These are phyloP conservation scores for Selene dorsalis DNA, from an alignment of 2,797 vertebrate species.

Conservation along the genomic window DNA sequence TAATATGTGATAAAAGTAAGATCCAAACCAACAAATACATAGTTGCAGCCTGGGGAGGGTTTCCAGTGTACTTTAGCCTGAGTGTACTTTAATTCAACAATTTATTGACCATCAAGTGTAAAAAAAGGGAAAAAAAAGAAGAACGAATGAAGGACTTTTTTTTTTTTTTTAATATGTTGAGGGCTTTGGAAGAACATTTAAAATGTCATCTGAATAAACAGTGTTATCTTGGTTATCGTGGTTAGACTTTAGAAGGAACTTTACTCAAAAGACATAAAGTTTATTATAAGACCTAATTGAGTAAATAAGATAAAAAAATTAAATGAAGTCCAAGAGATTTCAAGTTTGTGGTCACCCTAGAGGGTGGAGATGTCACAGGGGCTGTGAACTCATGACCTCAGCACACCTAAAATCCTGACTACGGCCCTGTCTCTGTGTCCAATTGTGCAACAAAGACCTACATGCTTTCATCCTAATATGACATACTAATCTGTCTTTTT, in stretches of 20 bases:
- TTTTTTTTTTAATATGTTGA: neutral
- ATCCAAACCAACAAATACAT: too few species aligned
- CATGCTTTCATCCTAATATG: slow-evolving; percentile 22
- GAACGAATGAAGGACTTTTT: neutral
- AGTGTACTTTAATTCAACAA: neutral
- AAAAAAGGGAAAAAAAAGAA: neutral
- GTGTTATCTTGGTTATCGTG: too few species aligned
- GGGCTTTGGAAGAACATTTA: neutral
- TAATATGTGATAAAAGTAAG: too few species aligned
- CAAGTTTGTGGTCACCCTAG: fast-evolving
- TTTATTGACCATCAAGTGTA: neutral
- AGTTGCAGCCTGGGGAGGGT: neutral
- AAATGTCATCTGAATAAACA: neutral
- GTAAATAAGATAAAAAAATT: neutral
- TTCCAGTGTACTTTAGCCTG: too few species aligned
- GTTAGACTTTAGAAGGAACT: neutral
- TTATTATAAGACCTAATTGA: neutral
- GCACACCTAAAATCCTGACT: neutral
- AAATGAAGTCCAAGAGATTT: neutral
- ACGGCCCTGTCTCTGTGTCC: slow-evolving; percentile 1
- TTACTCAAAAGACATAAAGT: neutral
- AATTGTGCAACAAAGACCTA: slow-evolving; percentile 20
- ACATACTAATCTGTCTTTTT: slow-evolving; percentile 32
- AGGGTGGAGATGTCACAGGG: neutral
- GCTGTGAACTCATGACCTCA: neutral